Conservation (phyloP, 2,888 invertebrate genomes). For the Coenonympha arcania region DNA sequence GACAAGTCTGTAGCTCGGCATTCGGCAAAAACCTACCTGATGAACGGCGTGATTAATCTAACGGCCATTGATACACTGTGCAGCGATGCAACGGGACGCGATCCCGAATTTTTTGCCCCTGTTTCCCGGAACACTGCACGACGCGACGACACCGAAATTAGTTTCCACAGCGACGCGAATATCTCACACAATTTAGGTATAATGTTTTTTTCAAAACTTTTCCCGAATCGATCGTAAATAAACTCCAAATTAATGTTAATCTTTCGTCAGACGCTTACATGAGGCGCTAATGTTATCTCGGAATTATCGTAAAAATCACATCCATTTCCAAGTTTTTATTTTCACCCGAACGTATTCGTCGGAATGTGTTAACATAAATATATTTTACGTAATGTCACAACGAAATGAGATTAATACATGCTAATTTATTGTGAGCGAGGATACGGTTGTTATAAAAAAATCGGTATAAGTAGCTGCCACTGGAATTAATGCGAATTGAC, state of each 20-base stretch:
- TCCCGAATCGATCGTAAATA: too few relatives aligned
- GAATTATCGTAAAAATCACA: neutral
- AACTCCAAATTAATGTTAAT: too few relatives aligned
- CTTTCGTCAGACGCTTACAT: too few relatives aligned
- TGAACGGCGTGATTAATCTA: slow-evolving; percentile 31
- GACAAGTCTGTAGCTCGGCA: neutral
- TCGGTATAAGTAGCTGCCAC: too few relatives aligned
- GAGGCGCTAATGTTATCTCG: neutral
- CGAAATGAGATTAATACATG: neutral
- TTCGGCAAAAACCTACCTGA: slow-evolving; percentile 28
- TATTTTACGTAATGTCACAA: neutral
- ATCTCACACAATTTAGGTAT: neutral
- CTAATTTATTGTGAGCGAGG: neutral
- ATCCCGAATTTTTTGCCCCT: slow-evolving; percentile 15
- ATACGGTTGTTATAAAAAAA: neutral
- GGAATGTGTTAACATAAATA: neutral
- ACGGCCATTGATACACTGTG: slow-evolving; percentile 31
- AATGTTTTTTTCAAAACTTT: neutral
- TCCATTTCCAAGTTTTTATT: neutral
- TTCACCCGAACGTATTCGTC: neutral
- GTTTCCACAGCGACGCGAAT: slow-evolving; percentile 8
- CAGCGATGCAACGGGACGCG: slow-evolving; percentile 25
- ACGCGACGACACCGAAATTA: neutral
- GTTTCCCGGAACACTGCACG: slow-evolving; percentile 6
- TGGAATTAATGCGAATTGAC: too few relatives aligned